phyloP scores from a whole-genome alignment of 2,113 vertebrate species.

The Tupaia chinensis region DNA sequence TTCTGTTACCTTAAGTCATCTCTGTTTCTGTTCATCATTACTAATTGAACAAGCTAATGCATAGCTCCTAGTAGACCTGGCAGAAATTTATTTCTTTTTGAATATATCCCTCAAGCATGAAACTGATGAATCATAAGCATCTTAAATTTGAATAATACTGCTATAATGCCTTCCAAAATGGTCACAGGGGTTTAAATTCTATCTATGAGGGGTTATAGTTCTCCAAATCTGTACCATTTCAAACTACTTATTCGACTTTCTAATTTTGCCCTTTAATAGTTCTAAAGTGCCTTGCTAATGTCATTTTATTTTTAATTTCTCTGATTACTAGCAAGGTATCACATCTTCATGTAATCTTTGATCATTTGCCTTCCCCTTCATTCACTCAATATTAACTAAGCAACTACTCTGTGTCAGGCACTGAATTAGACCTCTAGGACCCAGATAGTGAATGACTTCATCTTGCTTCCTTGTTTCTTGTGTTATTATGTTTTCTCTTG shows the following conservation, averaged over 20 bases:
- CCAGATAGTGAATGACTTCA: neutral
- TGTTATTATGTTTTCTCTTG: neutral
- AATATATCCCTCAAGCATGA: neutral
- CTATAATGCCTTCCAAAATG: neutral
- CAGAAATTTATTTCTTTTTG: neutral
- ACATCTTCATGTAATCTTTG: neutral
- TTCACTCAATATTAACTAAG: neutral
- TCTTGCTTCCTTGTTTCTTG: neutral
- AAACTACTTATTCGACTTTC: neutral
- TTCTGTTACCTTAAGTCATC: neutral
- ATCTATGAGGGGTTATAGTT: neutral
- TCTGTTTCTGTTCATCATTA: neutral
- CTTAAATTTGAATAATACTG: neutral
- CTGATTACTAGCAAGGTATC: neutral
- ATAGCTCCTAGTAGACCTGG: neutral
- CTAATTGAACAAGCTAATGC: neutral
- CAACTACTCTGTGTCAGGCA: neutral
- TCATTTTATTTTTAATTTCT: neutral
- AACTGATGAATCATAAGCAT: neutral
- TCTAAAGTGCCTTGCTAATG: neutral
- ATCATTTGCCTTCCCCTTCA: neutral
- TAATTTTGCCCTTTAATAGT: neutral
- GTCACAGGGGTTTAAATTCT: neutral
- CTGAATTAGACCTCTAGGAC: neutral
- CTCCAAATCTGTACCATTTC: neutral